Evolutionary conservation across 2,113 vertebrate species (phyloP).

Genomic region (Morone chrysops): DNA sequence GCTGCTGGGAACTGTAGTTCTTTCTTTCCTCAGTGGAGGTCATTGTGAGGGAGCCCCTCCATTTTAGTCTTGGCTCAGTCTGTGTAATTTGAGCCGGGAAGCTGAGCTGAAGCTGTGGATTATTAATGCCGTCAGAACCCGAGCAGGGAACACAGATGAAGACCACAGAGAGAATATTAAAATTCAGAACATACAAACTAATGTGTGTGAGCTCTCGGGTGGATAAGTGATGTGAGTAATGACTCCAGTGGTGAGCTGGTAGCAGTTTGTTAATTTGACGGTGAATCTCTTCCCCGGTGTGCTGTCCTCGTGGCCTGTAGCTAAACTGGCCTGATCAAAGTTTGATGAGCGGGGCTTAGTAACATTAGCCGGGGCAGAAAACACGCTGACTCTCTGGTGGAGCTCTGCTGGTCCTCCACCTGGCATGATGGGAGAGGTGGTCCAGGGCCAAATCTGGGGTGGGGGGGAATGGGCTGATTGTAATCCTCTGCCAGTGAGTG

Average conservation of each 20-base stretch:
- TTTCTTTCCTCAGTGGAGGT: constrained; percentile 1
- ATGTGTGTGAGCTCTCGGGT: neutral
- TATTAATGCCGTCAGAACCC: constrained; percentile 74
- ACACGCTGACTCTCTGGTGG: neutral
- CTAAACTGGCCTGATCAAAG: constrained; percentile 64
- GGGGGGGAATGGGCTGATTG: neutral
- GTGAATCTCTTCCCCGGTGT: neutral
- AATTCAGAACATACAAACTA: neutral
- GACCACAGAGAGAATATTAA: constrained; percentile 36
- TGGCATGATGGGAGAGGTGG: constrained; percentile 1
- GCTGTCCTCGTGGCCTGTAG: neutral
- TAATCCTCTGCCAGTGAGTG: neutral
- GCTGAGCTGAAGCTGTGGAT: constrained; percentile 67
- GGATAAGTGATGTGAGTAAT: neutral
- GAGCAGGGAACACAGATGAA: constrained; percentile 52
- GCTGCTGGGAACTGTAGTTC: constrained; percentile 42
- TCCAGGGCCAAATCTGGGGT: constrained; percentile 16
- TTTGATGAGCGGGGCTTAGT: constrained; percentile 68
- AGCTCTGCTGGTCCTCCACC: constrained; percentile 17
- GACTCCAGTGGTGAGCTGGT: neutral
- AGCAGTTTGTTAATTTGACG: neutral
- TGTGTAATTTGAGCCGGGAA: constrained; percentile 72
- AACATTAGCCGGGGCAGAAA: constrained; percentile 54
- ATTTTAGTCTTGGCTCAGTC: constrained; percentile 50
- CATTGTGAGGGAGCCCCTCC: constrained; percentile 60